Evolutionary conservation across 2,113 vertebrate genomes (phyloP).

Genomic region (Herpetotheres cachinnans): DNA sequence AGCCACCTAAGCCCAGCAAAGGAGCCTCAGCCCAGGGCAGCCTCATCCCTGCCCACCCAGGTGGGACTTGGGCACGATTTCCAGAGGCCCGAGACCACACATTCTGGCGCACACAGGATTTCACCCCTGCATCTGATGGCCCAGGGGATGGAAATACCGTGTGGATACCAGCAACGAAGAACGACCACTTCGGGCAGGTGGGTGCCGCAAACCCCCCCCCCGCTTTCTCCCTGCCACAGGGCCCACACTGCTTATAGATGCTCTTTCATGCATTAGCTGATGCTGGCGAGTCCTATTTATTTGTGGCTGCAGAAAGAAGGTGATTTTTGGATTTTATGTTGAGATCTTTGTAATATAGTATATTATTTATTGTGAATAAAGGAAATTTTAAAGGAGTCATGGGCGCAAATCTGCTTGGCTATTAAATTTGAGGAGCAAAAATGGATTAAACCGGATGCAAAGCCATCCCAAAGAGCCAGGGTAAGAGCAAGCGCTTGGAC

Average conservation of each 20-base stretch:
- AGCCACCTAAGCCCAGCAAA: neutral
- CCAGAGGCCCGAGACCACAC: neutral
- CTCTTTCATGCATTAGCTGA: constrained; percentile 5
- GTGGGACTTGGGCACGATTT: rapidly evolving
- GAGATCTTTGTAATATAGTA: constrained; percentile 34
- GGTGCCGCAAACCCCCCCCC: neutral
- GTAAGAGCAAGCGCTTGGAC: neutral
- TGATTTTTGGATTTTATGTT: neutral
- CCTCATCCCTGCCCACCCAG: neutral
- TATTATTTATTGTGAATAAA: constrained; percentile 70
- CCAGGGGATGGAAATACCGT: neutral
- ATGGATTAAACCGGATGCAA: neutral
- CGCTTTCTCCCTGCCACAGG: neutral
- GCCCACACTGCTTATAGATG: neutral
- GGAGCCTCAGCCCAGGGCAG: neutral
- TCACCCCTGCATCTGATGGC: neutral
- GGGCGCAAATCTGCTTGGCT: neutral
- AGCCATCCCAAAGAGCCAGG: neutral
- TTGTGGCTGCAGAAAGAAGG: neutral
- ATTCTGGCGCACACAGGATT: rapidly evolving
- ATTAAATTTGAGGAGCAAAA: neutral
- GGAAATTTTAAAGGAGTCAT: neutral
- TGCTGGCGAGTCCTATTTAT: neutral
- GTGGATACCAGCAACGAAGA: neutral
- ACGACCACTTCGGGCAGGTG: neutral